Percentiles rank a stretch among this genome's conserved stretches.
These are phyloP conservation scores for Paratilapia polleni DNA, from an alignment of 2,113 vertebrate species.

Conservation along the genomic window DNA sequence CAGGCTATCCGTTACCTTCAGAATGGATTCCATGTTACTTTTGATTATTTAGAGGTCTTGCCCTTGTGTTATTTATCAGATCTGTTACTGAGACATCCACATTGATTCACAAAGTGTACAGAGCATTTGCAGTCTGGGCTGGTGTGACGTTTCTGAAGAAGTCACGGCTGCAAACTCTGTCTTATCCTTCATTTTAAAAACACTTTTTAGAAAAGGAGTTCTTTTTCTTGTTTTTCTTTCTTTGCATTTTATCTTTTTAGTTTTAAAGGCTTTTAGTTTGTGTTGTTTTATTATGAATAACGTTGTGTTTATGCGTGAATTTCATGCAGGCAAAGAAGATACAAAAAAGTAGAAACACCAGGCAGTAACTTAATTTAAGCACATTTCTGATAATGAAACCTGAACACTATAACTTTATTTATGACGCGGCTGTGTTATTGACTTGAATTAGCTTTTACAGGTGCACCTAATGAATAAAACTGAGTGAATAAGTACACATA, in stretches of 20 bases:
- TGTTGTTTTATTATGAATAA: not conserved
- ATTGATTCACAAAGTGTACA: accelerated
- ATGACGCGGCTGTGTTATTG: accelerated
- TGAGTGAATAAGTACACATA: accelerated
- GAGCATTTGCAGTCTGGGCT: no score
- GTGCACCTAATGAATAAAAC: not conserved
- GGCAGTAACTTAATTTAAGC: not conserved
- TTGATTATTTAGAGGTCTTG: accelerated
- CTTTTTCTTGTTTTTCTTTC: not conserved
- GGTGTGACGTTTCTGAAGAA: not conserved
- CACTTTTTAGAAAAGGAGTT: not conserved
- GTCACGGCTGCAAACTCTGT: not conserved
- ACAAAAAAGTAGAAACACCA: not conserved
- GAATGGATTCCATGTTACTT: not conserved
- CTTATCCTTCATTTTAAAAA: not conserved
- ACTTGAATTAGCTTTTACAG: not conserved
- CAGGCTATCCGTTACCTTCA: not conserved
- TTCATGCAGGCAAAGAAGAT: not conserved
- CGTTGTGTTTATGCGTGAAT: not conserved
- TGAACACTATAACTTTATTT: accelerated
- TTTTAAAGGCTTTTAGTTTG: no score
- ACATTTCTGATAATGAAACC: not conserved
- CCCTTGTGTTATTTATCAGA: accelerated
- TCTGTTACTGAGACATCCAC: accelerated
- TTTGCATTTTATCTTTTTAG: not conserved